These are phyloP conservation scores for Meles meles DNA, from an alignment of 2,113 vertebrate species.

Conservation along the genomic window DNA sequence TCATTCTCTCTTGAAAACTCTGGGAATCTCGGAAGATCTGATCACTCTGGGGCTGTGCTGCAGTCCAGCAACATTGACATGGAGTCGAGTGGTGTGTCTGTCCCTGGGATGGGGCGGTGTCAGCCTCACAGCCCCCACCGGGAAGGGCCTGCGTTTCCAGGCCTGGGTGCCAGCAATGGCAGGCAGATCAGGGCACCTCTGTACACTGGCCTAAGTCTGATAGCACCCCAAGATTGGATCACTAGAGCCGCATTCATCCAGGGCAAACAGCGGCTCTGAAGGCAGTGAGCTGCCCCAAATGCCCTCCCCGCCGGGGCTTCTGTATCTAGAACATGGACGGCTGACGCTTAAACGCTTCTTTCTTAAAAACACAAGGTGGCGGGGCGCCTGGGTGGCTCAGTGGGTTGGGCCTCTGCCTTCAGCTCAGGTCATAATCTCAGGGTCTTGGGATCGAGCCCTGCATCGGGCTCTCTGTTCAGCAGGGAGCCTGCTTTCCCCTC, in stretches of 20 bases:
- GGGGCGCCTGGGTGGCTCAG: too few species aligned
- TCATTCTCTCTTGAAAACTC: neutral
- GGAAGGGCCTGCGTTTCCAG: neutral
- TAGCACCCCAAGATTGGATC: too few species aligned
- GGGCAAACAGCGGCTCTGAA: neutral
- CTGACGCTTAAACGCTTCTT: neutral
- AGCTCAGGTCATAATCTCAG: too few species aligned
- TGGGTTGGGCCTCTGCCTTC: too few species aligned
- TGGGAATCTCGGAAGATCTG: neutral
- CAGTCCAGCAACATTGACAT: rapidly evolving
- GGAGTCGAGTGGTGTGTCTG: neutral
- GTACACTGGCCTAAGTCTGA: neutral
- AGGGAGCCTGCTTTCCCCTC: too few species aligned
- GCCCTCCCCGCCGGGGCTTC: neutral
- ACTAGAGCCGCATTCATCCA: neutral
- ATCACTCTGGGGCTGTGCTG: too few species aligned
- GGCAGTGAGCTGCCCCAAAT: neutral
- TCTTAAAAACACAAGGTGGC: neutral
- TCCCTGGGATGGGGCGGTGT: neutral
- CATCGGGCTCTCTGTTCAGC: too few species aligned
- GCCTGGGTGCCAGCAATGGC: neutral
- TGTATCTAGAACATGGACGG: neutral
- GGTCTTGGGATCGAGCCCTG: too few species aligned
- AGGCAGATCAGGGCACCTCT: neutral
- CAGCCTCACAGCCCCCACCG: neutral